Evolutionary conservation across 30 jellyfish, hydroid and myxozoan genomes (phyloP).

Genomic region (Clytia hemisphaerica): DNA sequence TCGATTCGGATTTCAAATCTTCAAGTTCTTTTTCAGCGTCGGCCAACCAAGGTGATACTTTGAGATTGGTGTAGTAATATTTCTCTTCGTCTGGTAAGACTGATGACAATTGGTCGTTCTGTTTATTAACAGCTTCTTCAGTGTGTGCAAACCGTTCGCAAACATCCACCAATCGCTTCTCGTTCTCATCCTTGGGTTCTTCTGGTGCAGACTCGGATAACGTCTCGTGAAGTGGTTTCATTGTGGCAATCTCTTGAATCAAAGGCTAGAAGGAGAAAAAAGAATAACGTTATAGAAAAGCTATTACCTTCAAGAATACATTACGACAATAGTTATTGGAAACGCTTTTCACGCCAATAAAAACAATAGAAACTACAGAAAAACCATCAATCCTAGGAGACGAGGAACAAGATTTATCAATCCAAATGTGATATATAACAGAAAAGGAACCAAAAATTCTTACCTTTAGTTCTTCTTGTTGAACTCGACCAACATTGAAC

Average conservation of each 20-base stretch:
- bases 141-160: slow-evolving; percentile 37
- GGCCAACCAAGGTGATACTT: slow-evolving; percentile 78
- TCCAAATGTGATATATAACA: neutral
- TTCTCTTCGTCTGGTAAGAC: slow-evolving; percentile 77
- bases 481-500: slow-evolving; percentile 67
- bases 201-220: slow-evolving; percentile 39
- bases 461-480: slow-evolving; percentile 71
- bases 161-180: slow-evolving; percentile 9
- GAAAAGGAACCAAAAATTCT: neutral
- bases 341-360: neutral
- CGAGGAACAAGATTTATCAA: no score
- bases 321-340: no score
- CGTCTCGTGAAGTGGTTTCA: slow-evolving; percentile 46
- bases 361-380: neutral
- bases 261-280: slow-evolving; percentile 39
- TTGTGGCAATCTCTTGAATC: slow-evolving; percentile 48
- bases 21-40: slow-evolving; percentile 50
- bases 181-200: slow-evolving; percentile 23
- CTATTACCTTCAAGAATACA: no score
- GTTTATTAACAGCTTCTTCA: slow-evolving; percentile 40
- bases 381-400: neutral
- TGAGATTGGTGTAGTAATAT: slow-evolving; percentile 50
- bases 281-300: no score
- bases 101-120: slow-evolving; percentile 61
- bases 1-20: slow-evolving; percentile 31